Conservation (phyloP, 1,140 invertebrate species). For the Diprion similis region DNA sequence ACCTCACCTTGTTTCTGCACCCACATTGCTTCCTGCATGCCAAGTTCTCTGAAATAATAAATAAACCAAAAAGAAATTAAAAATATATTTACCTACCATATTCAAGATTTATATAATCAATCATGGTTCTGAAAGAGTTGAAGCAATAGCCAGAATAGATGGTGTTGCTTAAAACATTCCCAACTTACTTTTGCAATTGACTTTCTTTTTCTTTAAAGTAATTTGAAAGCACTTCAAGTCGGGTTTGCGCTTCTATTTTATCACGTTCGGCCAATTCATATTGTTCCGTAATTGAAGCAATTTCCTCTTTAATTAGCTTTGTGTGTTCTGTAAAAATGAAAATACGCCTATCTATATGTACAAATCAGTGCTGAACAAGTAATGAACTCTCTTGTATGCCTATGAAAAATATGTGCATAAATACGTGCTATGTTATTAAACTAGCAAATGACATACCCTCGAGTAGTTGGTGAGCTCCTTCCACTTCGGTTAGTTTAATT, state of each 20-base stretch:
- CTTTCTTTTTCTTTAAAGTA: conserved; percentile 90
- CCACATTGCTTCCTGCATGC: conserved; percentile 82
- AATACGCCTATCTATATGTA: not conserved
- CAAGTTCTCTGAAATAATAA: conserved; percentile 69
- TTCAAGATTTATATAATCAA: conserved; percentile 1
- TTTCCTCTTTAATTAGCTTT: conserved; percentile 58
- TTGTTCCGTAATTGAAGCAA: conserved; percentile 66
- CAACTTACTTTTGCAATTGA: conserved; percentile 79
- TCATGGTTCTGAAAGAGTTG: not conserved
- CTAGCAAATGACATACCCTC: conserved; percentile 43
- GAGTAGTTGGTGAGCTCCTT: conserved; percentile 54
- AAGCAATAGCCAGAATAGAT: conserved; percentile 15
- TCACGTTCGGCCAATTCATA: conserved; percentile 78
- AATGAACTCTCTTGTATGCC: not conserved
- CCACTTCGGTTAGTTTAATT: conserved; percentile 52
- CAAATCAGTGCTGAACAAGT: not conserved
- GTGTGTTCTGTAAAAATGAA: conserved; percentile 51
- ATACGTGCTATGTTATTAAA: not conserved
- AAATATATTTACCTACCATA: conserved; percentile 11
- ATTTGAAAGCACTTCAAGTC: conserved; percentile 82
- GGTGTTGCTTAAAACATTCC: conserved; percentile 18
- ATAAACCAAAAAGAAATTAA: not conserved
- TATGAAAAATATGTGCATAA: conserved; percentile 13
- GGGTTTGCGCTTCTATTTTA: conserved; percentile 80
- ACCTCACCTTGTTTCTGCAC: conserved; percentile 85